Conservation (phyloP, 1,140 invertebrate genomes). For the Sarcophaga bullata region DNA sequence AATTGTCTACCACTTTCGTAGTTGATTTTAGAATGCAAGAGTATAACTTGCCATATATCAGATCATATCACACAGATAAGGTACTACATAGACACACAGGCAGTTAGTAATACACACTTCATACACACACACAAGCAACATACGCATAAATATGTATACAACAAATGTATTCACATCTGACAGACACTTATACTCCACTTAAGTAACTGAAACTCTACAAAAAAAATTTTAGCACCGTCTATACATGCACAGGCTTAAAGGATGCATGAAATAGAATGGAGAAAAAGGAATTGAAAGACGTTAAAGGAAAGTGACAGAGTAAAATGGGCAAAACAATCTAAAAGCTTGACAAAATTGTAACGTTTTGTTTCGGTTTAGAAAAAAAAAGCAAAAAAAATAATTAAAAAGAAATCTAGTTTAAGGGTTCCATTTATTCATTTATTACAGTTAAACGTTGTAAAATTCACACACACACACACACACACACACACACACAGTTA, state of each 20-base stretch:
- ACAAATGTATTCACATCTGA: background rate
- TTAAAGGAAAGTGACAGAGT: background rate
- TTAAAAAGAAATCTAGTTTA: background rate
- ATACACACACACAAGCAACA: no score
- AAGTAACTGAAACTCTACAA: background rate
- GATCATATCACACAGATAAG: background rate
- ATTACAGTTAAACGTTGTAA: background rate
- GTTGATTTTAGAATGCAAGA: no score
- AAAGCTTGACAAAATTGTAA: background rate
- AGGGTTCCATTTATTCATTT: conserved; percentile 5
- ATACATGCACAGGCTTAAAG: background rate
- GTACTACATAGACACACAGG: no score
- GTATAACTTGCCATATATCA: background rate
- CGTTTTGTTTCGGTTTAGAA: background rate
- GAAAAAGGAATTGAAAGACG: background rate
- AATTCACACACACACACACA: background rate
- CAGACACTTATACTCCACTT: conserved; percentile 6
- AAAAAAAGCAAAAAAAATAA: no score
- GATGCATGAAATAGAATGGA: background rate
- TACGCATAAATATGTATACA: no score
- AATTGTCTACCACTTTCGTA: no score
- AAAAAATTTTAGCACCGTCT: no score
- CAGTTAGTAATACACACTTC: background rate
- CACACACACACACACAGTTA: background rate
- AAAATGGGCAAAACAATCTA: background rate